Evolutionary conservation across 2,888 invertebrate genomes (phyloP), one percentile per base, ranked within the genome.

Genomic region (Agriotes lineatus): DNA sequence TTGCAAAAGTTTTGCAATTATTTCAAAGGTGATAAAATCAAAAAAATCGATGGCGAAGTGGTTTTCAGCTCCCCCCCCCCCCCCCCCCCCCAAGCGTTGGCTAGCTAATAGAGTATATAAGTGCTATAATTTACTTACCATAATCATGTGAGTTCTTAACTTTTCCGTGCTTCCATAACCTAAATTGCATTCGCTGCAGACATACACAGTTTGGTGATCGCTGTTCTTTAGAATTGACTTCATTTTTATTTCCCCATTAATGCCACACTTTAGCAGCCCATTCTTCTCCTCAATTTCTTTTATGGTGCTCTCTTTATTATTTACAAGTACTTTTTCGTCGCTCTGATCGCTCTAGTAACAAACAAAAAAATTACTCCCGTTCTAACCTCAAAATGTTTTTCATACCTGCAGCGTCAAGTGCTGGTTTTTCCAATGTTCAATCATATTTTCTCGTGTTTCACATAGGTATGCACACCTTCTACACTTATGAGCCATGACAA

Each of bases 111-210:
- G n/a, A n/a, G n/a, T n/a, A n/a, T n/a, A n/a, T n/a, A n/a, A n/a
- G n/a, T n/a, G n/a, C n/a, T n/a, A 7, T 16, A 30, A 18, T 25
- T 25, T 25, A 76, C 71, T 78, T 80, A 84, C 86, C 67, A 81
- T 78, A 73, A 87, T 85, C 87, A 88, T 87, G 74, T 88, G 88
- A 62, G 83, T 79, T 72, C 83, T 85, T 69, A 88, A 85, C 64
- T 83, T 83, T 61, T 85, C 85, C 66, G 86, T 83, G 19, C 83
- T 83, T 30, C 82, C 79, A 76, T 85, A 87, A 22, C 85, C 85
- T 66, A 81, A 81, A 25, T 84, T 84, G 76, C 88, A 88, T 72
- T 85, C 84, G 45, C 86, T 86, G 72, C 88, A 88, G 75, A 87
- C 79, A 72, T 85, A 88, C 52, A 86, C 76, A 61, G 73, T 73